Conservation (phyloP, 2,797 vertebrate genomes). For the Syndactyla subalaris region DNA sequence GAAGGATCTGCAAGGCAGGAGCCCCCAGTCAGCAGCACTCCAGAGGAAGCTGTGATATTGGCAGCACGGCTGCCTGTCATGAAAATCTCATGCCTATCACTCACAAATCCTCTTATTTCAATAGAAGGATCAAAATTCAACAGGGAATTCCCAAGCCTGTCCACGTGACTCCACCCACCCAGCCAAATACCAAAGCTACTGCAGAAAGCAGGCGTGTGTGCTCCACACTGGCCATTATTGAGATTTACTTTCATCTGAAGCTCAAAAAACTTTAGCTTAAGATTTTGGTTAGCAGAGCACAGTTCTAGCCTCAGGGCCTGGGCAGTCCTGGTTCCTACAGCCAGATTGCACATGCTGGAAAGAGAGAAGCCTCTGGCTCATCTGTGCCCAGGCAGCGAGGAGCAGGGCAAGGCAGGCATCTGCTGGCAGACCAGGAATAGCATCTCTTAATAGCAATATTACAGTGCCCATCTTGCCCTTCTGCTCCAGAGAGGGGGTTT, state of each 20-base stretch:
- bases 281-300: not conserved
- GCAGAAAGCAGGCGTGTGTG: not conserved
- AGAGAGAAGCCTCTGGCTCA: not conserved
- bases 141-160: not conserved
- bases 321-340: not conserved
- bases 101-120: not conserved
- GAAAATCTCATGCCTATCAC: not conserved
- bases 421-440: fast-evolving
- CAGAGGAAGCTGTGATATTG: fast-evolving
- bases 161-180: fast-evolving
- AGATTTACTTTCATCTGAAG: not conserved
- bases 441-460: fast-evolving
- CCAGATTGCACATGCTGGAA: fast-evolving
- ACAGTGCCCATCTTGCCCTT: not conserved
- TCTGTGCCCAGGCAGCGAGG: fast-evolving
- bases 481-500: not conserved
- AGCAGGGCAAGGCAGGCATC: not conserved
- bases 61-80: not conserved
- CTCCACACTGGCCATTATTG: not conserved
- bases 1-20: not conserved
- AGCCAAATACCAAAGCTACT: not conserved
- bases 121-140: not conserved
- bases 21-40: not conserved
- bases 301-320: not conserved
- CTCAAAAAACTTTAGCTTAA: not conserved